phyloP scores from a whole-genome alignment of 1,140 invertebrate species.

The Anastatus disparis region DNA sequence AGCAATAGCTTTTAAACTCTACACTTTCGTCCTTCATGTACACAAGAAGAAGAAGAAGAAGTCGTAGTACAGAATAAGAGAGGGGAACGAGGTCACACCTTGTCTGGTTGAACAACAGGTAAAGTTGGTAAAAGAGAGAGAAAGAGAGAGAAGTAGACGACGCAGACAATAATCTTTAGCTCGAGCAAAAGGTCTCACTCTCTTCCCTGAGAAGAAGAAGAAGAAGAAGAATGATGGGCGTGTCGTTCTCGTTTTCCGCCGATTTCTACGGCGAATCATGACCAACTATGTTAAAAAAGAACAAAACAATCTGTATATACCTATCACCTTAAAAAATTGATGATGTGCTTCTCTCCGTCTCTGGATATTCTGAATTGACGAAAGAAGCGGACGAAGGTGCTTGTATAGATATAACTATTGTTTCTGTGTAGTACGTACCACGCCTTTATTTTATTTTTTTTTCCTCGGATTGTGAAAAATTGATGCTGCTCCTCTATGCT shows the following conservation, averaged over 20 bases:
- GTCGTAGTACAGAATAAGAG: neutral
- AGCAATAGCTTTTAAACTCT: too few species aligned
- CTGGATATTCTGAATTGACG: too few species aligned
- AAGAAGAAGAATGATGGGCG: conserved; percentile 35
- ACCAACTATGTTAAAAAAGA: conserved; percentile 8
- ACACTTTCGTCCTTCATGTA: too few species aligned
- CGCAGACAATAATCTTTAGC: too few species aligned
- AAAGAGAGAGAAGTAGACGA: too few species aligned
- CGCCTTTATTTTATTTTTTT: conserved; percentile 13
- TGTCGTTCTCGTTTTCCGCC: conserved; percentile 45
- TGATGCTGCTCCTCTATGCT: conserved; percentile 25
- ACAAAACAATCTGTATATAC: neutral
- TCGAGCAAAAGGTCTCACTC: too few species aligned
- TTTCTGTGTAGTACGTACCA: neutral
- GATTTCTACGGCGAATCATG: conserved; percentile 36
- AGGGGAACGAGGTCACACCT: conserved; percentile 36
- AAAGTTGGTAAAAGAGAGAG: too few species aligned
- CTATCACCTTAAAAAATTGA: neutral
- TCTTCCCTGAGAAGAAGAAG: conserved; percentile 32
- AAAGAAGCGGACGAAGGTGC: neutral
- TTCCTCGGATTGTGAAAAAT: conserved; percentile 36
- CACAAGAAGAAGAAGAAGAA: neutral
- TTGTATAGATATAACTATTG: too few species aligned
- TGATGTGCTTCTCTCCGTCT: neutral
- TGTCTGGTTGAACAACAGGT: conserved; percentile 36